Conservation (phyloP, 92 coral and sea anemone genomes). For the Porites evermanni region DNA sequence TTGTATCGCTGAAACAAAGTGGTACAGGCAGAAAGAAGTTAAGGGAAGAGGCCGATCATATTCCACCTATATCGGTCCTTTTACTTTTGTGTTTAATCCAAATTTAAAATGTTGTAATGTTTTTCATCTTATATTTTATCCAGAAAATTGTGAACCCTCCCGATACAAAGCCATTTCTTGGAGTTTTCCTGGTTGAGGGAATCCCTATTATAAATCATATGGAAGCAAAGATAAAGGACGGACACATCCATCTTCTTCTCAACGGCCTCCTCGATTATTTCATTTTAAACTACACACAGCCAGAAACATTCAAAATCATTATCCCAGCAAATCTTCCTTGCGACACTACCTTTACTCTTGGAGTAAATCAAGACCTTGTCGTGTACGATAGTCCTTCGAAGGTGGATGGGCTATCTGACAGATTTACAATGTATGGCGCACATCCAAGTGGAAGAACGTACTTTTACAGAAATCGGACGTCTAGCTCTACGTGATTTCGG, state of each 20-base stretch:
- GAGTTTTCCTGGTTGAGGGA: constrained; percentile 63
- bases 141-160: constrained; percentile 52
- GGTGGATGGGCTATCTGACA: constrained; percentile 59
- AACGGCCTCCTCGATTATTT: constrained; percentile 34
- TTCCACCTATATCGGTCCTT: too few species aligned
- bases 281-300: constrained; percentile 61
- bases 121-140: background rate
- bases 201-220: constrained; percentile 38
- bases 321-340: constrained; percentile 39
- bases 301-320: constrained; percentile 55
- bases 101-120: background rate
- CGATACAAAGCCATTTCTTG: constrained; percentile 61
- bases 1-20: too few species aligned
- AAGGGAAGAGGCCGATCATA: too few species aligned
- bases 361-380: constrained; percentile 66
- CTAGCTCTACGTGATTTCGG: background rate
- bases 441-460: constrained; percentile 74
- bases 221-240: constrained; percentile 57
- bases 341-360: constrained; percentile 36
- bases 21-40: too few species aligned
- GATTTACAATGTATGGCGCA: constrained; percentile 74
- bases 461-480: constrained; percentile 27
- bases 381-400: constrained; percentile 66
- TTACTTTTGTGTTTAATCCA: too few species aligned
- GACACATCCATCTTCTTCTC: constrained; percentile 29